Base-by-base conservation (phyloP, 2,888 invertebrate species). In the Torymus aiolomorphi region DNA sequence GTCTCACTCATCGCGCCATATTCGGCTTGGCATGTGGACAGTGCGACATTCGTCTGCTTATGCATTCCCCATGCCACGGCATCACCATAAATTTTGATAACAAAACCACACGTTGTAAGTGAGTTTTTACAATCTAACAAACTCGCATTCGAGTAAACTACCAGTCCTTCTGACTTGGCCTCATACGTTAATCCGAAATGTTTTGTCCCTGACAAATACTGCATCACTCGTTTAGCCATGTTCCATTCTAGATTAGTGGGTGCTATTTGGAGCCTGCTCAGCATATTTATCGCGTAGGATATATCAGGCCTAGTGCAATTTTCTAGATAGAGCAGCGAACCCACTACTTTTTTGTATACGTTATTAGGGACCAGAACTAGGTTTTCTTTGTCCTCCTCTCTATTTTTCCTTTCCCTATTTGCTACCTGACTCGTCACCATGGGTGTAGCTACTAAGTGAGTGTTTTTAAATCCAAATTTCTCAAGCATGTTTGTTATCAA, bases 201-300 rank as follows among this genome's bases (percentile, higher is more conserved):
- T 59, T 18, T 71, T 12, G 76, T 82, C 12, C 78, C 70, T 18
- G 12, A 59, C 31, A 82, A 63, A 42, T 82, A 82, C 52, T 76
- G 0, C 54, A 82, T 80, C 12, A 81, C 70, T 56, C 81, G 66
- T 57, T 83, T 80, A n/a, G n/a, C n/a, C n/a, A n/a, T n/a, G n/a
- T n/a, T n/a, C n/a, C n/a, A n/a, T n/a, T n/a, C n/a, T n/a, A n/a
- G n/a, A n/a, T n/a, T n/a, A n/a, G n/a, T n/a, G n/a, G n/a, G n/a
- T n/a, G n/a, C n/a, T n/a, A n/a, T n/a, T n/a, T n/a, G n/a, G n/a
- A n/a, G n/a, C n/a, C n/a, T n/a, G n/a, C n/a, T n/a, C n/a, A n/a
- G n/a, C n/a, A n/a, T n/a, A n/a, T n/a, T n/a, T n/a, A n/a, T n/a
- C n/a, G n/a, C n/a, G n/a, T n/a, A n/a, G n/a, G n/a, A n/a, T n/a